These are phyloP conservation scores for Vulpes vulpes DNA, from an alignment of 2,113 vertebrate species.

Conservation along the genomic window DNA sequence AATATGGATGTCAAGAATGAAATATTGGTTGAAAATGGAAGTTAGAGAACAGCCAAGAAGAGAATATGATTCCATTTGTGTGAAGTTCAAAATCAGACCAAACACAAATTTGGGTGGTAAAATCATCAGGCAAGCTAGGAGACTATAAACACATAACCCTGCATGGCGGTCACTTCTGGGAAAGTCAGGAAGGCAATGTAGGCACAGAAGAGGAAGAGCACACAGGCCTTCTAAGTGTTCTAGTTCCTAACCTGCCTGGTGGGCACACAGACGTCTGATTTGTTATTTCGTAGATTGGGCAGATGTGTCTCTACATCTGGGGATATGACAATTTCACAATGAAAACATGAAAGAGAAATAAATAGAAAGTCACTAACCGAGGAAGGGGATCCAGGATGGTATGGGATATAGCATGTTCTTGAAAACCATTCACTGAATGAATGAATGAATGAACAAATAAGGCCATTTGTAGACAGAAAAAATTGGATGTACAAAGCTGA, in stretches of 20 bases:
- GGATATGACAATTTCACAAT: not conserved
- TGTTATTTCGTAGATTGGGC: not conserved
- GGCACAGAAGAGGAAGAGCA: not conserved
- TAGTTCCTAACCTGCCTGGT: not conserved
- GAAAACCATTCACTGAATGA: not conserved
- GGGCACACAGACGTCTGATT: not conserved
- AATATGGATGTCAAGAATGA: not conserved
- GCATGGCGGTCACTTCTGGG: not conserved
- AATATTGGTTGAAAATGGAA: not conserved
- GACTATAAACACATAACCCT: not conserved
- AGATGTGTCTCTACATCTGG: not conserved
- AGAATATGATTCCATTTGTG: not conserved
- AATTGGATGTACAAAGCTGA: not conserved
- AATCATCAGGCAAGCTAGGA: not conserved
- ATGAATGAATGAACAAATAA: not conserved
- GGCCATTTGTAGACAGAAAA: not conserved
- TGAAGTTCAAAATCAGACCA: not conserved
- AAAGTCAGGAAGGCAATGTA: accelerated
- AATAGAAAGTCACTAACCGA: too few species aligned
- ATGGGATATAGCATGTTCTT: not conserved
- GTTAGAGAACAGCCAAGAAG: not conserved
- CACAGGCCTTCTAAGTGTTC: accelerated
- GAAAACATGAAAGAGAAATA: not conserved
- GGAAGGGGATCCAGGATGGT: not conserved
- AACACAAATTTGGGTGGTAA: not conserved